Evolutionary conservation across 2,113 vertebrate genomes (phyloP).

Genomic region (Cnemophilus loriae): DNA sequence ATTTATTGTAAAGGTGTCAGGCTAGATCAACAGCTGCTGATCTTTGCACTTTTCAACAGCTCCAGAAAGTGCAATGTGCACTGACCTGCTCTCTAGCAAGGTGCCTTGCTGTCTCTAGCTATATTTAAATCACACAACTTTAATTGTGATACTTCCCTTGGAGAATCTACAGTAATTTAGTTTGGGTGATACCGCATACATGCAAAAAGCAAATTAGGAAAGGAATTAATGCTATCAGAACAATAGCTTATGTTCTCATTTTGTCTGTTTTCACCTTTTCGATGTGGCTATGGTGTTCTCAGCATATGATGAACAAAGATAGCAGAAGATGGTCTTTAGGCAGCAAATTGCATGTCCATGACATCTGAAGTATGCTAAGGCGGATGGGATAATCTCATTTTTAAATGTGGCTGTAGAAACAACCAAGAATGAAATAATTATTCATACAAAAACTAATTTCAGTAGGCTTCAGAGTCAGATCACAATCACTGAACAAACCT

Average conservation of each 20-base stretch:
- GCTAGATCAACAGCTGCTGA: neutral
- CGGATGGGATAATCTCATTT: neutral
- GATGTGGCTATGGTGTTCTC: neutral
- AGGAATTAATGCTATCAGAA: neutral
- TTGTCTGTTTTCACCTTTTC: neutral
- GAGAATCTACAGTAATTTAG: neutral
- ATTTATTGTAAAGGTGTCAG: neutral
- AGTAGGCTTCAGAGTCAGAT: neutral
- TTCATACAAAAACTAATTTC: neutral
- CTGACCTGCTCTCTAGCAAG: neutral
- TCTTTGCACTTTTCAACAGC: neutral
- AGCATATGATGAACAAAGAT: neutral
- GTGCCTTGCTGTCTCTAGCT: neutral
- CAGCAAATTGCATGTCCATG: neutral
- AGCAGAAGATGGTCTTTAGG: neutral
- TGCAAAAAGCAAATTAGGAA: neutral
- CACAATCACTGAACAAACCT: neutral
- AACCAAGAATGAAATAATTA: neutral
- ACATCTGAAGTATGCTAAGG: neutral
- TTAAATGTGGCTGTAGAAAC: neutral
- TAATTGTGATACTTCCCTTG: neutral
- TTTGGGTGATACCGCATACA: neutral
- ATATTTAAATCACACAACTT: neutral
- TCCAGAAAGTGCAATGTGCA: neutral
- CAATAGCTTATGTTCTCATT: neutral